These are phyloP conservation scores for Hystrix brachyura DNA, from an alignment of 2,113 vertebrate genomes.

Conservation along the genomic window DNA sequence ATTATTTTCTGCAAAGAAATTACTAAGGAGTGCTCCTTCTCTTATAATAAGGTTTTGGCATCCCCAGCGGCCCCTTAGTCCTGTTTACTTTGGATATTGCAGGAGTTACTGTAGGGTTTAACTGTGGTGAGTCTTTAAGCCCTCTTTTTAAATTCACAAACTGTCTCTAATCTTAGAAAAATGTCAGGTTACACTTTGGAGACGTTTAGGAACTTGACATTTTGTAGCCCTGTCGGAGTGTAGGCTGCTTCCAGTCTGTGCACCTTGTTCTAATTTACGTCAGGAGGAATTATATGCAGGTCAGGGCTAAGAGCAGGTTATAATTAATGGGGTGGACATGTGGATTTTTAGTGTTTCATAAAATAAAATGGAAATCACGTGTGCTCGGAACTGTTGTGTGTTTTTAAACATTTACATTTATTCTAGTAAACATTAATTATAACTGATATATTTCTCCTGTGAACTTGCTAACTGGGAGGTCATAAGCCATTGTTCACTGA, in stretches of 20 bases:
- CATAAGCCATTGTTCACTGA: constrained; percentile 68
- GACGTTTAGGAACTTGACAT: constrained; percentile 66
- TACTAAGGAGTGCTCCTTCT: constrained; percentile 67
- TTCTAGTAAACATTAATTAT: constrained; percentile 79
- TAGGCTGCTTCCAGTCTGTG: constrained; percentile 57
- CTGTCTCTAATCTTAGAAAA: constrained; percentile 75
- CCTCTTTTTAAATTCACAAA: constrained; percentile 76
- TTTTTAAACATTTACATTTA: constrained; percentile 80
- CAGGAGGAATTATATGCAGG: constrained; percentile 73
- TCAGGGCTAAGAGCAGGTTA: constrained; percentile 71
- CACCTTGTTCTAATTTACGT: constrained; percentile 77
- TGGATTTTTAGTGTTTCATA: constrained; percentile 80
- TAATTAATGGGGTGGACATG: constrained; percentile 79
- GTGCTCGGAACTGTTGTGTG: constrained; percentile 64
- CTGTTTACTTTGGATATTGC: constrained; percentile 78
- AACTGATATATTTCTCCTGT: constrained; percentile 68
- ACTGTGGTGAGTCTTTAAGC: constrained; percentile 75
- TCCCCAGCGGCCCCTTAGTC: constrained; percentile 63
- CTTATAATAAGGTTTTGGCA: constrained; percentile 34
- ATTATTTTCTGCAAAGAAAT: constrained; percentile 70
- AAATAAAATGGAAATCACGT: constrained; percentile 82
- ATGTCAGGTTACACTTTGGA: constrained; percentile 71
- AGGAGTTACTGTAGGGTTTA: constrained; percentile 71
- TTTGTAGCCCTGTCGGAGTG: constrained; percentile 58
- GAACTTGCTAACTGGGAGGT: constrained; percentile 73